Evolutionary conservation across 2,113 vertebrate species (phyloP).

Genomic region (Ciconia maguari): DNA sequence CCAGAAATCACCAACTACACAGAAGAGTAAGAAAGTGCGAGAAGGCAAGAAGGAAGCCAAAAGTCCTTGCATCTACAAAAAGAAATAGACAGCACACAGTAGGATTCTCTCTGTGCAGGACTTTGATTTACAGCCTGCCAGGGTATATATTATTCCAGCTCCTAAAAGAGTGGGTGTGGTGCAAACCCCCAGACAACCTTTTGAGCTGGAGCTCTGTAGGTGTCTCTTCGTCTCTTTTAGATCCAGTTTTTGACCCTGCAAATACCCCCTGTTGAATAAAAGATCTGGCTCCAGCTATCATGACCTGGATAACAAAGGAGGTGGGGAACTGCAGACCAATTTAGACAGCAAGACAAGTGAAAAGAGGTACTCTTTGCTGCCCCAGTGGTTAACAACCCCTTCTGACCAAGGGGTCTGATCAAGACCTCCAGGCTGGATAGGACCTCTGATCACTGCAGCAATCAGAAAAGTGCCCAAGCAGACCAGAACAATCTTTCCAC

Average conservation of each 20-base stretch:
- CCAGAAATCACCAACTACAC: neutral
- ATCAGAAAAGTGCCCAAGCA: neutral
- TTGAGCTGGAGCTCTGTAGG: neutral
- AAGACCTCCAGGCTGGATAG: neutral
- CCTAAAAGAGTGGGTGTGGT: neutral
- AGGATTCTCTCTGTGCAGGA: neutral
- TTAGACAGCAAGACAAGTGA: neutral
- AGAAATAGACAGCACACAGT: neutral
- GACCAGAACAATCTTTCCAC: neutral
- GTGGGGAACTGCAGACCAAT: neutral
- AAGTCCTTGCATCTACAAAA: neutral
- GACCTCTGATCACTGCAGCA: neutral
- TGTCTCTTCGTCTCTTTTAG: neutral
- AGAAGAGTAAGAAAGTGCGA: neutral
- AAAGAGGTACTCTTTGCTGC: neutral
- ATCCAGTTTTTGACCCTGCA: neutral
- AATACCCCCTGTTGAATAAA: neutral
- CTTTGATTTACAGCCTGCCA: conserved; percentile 28
- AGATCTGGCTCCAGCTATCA: neutral
- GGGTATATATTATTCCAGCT: neutral
- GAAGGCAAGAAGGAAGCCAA: neutral
- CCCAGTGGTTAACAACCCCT: neutral
- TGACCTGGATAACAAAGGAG: neutral
- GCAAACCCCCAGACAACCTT: neutral
- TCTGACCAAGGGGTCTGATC: neutral